phyloP scores from a whole-genome alignment of 2,113 vertebrate genomes.

The Corythoichthys intestinalis region DNA sequence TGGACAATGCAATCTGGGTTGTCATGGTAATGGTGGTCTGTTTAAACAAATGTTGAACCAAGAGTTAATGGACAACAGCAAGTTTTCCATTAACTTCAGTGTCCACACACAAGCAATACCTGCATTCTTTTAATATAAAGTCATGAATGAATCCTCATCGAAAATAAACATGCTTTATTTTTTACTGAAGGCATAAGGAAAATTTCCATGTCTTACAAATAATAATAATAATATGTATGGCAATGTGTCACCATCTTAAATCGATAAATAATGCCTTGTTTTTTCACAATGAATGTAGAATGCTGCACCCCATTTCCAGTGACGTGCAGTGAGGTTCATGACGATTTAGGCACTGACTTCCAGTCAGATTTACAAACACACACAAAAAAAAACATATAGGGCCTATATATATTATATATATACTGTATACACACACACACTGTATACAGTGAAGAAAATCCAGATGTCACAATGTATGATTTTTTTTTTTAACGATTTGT shows the following conservation, averaged over 20 bases:
- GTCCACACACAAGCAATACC: slow-evolving; percentile 25
- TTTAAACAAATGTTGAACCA: slow-evolving; percentile 46
- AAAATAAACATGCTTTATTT: not conserved
- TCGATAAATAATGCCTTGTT: too few relatives aligned
- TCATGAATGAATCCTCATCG: not conserved
- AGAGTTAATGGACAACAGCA: slow-evolving; percentile 61
- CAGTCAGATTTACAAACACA: too few relatives aligned
- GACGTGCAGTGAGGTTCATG: not conserved
- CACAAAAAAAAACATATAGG: too few relatives aligned
- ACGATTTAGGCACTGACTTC: too few relatives aligned
- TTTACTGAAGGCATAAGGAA: not conserved
- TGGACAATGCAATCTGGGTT: slow-evolving; percentile 13
- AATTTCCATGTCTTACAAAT: slow-evolving; percentile 14
- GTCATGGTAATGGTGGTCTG: slow-evolving; percentile 28
- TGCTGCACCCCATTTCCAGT: not conserved
- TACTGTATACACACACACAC: too few relatives aligned
- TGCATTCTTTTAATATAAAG: not conserved
- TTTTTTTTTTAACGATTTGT: too few relatives aligned
- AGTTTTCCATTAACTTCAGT: slow-evolving; percentile 60
- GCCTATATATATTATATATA: too few relatives aligned
- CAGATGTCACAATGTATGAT: too few relatives aligned
- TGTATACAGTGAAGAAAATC: too few relatives aligned
- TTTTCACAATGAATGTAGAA: not conserved
- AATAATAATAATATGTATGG: not conserved
- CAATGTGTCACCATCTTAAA: not conserved